A percentile compares a stretch with the other conserved stretches of the same genome.
Evolutionary conservation across 2,113 vertebrate genomes (phyloP).

Genomic region (human (Homo sapiens)): DNA sequence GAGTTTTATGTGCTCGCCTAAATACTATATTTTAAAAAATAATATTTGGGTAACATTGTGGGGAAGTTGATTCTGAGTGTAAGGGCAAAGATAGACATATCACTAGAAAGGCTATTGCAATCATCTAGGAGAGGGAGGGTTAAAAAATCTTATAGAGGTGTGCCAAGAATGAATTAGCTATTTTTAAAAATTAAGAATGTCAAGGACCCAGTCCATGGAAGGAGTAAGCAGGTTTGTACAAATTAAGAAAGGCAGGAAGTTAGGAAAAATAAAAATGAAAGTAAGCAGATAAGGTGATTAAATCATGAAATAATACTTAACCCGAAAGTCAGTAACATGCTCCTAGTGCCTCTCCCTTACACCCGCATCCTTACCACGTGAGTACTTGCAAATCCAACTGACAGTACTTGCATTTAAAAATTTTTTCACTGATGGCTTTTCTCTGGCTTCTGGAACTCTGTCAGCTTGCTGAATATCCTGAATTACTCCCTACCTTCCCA

Average conservation of each 20-base stretch:
- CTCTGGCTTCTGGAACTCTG: background rate
- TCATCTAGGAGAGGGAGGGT: background rate
- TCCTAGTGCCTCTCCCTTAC: background rate
- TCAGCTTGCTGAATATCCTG: background rate
- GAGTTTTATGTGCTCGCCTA: background rate
- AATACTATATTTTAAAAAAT: background rate
- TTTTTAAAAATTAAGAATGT: slow-evolving; percentile 3
- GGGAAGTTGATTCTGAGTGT: background rate
- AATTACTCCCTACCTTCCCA: background rate
- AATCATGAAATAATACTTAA: background rate
- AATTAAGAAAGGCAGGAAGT: background rate
- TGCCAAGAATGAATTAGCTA: background rate
- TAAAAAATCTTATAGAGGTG: background rate
- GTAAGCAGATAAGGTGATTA: background rate
- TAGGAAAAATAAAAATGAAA: slow-evolving; percentile 5
- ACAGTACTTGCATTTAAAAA: background rate
- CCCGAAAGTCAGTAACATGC: background rate
- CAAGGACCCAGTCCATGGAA: background rate
- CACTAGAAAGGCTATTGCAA: background rate
- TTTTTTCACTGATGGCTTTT: background rate
- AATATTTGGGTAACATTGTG: background rate
- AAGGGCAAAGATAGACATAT: background rate
- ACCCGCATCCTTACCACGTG: background rate
- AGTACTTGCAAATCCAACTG: background rate
- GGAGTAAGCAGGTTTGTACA: background rate